phyloP scores from a whole-genome alignment of 2,797 vertebrate species.

The Myripristis murdjan region DNA sequence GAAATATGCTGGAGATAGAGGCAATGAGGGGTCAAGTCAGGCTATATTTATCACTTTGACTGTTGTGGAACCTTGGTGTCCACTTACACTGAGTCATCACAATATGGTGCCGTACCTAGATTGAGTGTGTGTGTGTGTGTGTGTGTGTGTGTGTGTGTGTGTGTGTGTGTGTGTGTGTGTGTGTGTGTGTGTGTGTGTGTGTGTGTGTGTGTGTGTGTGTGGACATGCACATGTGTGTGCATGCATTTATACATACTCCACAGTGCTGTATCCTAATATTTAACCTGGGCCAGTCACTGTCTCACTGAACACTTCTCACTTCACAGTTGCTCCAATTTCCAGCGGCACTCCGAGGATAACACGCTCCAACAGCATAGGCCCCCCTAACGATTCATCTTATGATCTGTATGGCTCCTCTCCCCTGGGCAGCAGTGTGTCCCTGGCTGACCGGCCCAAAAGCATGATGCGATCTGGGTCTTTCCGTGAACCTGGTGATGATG shows the following conservation, averaged over 20 bases:
- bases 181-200: background rate
- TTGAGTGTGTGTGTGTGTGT: constrained; percentile 12
- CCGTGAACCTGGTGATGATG: constrained; percentile 95
- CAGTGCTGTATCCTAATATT: constrained; percentile 10
- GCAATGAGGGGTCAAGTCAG: constrained; percentile 44
- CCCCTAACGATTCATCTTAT: constrained; percentile 92
- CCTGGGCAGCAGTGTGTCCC: constrained; percentile 94
- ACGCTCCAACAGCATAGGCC: constrained; percentile 97
- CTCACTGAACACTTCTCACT: constrained; percentile 20
- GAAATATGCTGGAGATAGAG: constrained; percentile 52
- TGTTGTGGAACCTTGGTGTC: constrained; percentile 64
- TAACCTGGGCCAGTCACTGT: constrained; percentile 18
- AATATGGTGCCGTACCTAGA: constrained; percentile 18
- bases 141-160: background rate
- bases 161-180: constrained; percentile 11
- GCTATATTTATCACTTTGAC: constrained; percentile 70
- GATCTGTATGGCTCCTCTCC: constrained; percentile 96
- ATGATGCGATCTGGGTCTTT: constrained; percentile 98
- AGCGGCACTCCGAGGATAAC: constrained; percentile 92
- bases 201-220: background rate
- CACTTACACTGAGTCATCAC: constrained; percentile 70
- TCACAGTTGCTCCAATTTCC: constrained; percentile 88
- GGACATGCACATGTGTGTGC: constrained; percentile 15
- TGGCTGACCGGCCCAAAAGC: constrained; percentile 96
- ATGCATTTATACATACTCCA: background rate